Conservation (phyloP, 1,140 invertebrate species). For the Caenorhabditis inopinata region DNA sequence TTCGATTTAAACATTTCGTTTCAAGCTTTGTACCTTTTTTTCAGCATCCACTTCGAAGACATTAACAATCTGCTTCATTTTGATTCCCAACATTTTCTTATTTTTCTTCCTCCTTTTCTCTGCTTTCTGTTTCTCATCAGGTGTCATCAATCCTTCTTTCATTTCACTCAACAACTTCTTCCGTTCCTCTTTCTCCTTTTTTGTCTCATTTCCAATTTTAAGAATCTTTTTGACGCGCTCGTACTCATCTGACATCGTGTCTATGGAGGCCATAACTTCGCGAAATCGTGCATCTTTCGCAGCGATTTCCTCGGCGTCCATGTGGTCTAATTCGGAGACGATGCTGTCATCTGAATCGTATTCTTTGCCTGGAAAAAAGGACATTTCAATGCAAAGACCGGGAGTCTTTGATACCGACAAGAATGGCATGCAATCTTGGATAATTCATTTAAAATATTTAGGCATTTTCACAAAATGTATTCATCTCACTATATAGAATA, state of each 20-base stretch:
- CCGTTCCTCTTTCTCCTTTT: conserved; percentile 87
- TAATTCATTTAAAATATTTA: too few relatives aligned
- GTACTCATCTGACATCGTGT: neutral
- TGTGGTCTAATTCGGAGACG: neutral
- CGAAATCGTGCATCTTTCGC: neutral
- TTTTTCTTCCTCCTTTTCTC: neutral
- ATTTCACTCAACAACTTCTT: neutral
- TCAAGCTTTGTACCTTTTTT: neutral
- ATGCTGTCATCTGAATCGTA: conserved; percentile 5
- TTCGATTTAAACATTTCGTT: too few relatives aligned
- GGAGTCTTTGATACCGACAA: too few relatives aligned
- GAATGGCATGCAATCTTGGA: too few relatives aligned
- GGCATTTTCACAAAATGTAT: too few relatives aligned
- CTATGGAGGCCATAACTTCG: neutral
- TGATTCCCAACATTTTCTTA: neutral
- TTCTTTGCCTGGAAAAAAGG: neutral
- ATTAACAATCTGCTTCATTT: neutral
- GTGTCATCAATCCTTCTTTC: neutral
- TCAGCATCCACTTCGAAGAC: neutral
- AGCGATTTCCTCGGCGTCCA: neutral
- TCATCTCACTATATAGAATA: too few relatives aligned
- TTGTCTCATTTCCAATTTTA: conserved; percentile 96
- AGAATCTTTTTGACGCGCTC: conserved; percentile 71
- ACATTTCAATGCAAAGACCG: too few relatives aligned
- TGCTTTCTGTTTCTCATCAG: neutral